Evolutionary conservation across 2,113 vertebrate species (phyloP).

Genomic region (Syngnathus typhle): DNA sequence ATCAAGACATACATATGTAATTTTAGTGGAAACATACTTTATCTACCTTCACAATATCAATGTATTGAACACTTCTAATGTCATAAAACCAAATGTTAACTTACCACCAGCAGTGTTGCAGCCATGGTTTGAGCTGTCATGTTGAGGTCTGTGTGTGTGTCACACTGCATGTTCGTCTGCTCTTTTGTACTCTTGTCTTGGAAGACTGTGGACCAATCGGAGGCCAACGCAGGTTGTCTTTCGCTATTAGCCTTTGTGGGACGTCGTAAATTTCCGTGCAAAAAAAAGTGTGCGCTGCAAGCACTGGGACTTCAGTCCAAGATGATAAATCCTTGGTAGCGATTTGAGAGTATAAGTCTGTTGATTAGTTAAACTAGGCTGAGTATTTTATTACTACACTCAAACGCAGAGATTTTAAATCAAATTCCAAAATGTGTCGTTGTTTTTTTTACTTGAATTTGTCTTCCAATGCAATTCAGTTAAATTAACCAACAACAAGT

Average conservation of each 20-base stretch:
- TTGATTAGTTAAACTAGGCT: neutral
- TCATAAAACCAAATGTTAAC: constrained; percentile 46
- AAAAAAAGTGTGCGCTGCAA: constrained; percentile 7
- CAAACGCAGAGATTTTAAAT: neutral
- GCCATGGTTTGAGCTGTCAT: constrained; percentile 84
- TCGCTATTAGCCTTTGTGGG: constrained; percentile 15
- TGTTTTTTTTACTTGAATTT: neutral
- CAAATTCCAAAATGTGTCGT: neutral
- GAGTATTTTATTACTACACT: neutral
- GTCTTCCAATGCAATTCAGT: too few species aligned
- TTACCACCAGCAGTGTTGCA: constrained; percentile 96
- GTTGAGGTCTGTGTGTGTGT: constrained; percentile 1
- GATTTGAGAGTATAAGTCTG: neutral
- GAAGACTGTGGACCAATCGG: constrained; percentile 90
- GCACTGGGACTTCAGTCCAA: neutral
- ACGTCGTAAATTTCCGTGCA: constrained; percentile 28
- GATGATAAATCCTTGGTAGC: neutral
- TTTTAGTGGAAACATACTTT: too few species aligned
- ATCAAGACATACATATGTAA: too few species aligned
- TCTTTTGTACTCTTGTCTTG: constrained; percentile 82
- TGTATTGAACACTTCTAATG: neutral
- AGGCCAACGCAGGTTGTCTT: constrained; percentile 41
- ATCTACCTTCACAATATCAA: neutral
- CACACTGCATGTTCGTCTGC: constrained; percentile 69
- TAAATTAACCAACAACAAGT: too few species aligned